Percentiles rank a stretch among this genome's conserved stretches.
These are phyloP conservation scores for Herpailurus yagouaroundi DNA, from an alignment of 2,113 vertebrate genomes.

Conservation along the genomic window DNA sequence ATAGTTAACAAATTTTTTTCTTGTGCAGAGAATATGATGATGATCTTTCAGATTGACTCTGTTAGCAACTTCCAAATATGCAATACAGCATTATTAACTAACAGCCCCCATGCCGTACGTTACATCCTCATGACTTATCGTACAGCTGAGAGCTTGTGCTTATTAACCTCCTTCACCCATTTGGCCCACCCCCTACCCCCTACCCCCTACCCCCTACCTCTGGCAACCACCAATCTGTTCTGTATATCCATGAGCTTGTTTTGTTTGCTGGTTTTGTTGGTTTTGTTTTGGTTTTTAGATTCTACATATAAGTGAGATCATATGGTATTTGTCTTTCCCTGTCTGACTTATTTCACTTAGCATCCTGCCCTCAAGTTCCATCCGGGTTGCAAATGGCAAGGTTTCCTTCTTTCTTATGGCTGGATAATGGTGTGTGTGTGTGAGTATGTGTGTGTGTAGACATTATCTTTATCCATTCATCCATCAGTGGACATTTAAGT, in stretches of 20 bases:
- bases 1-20: neutral
- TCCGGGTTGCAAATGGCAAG: neutral
- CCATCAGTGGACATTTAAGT: neutral
- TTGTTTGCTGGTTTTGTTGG: neutral
- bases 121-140: neutral
- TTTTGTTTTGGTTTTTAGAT: neutral
- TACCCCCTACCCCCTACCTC: neutral
- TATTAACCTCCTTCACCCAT: neutral
- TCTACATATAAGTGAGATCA: neutral
- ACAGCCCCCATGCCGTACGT: neutral
- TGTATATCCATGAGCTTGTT: neutral
- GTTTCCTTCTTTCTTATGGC: neutral
- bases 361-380: neutral
- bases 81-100: neutral
- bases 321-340: neutral
- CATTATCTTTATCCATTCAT: neutral
- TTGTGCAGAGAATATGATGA: neutral
- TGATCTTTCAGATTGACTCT: neutral
- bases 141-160: neutral
- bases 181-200: neutral
- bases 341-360: neutral
- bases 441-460: neutral
- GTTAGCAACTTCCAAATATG: neutral
- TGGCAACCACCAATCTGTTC: neutral
- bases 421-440: neutral